Conservation (phyloP, 2,888 invertebrate genomes). For the Dynastes maya region DNA sequence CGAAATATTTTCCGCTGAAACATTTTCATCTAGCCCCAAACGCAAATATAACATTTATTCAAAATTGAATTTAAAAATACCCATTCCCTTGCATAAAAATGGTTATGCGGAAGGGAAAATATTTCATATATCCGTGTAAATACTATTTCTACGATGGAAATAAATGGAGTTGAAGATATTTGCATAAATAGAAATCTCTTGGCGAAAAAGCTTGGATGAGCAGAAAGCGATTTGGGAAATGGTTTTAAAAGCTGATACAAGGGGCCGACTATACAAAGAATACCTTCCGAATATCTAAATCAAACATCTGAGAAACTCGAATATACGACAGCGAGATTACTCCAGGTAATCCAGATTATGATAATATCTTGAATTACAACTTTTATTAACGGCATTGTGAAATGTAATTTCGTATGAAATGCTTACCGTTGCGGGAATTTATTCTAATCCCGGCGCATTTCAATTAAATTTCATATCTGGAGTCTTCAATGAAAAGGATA, state of each 20-base stretch:
- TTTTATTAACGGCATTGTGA: slow-evolving; percentile 41
- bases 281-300: slow-evolving; percentile 18
- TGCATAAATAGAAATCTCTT: slow-evolving; percentile 10
- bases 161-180: slow-evolving; percentile 35
- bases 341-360: slow-evolving; percentile 43
- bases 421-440: slow-evolving; percentile 7
- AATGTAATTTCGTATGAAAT: slow-evolving; percentile 30
- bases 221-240: slow-evolving; percentile 13
- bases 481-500: slow-evolving; percentile 20
- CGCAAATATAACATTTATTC: slow-evolving; percentile 37
- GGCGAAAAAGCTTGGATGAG: slow-evolving; percentile 5
- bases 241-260: slow-evolving; percentile 7
- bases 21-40: slow-evolving; percentile 1
- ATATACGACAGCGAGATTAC: slow-evolving; percentile 12
- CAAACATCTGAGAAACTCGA: slow-evolving; percentile 24
- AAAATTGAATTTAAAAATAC: slow-evolving; percentile 39
- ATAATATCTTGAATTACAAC: slow-evolving; percentile 44
- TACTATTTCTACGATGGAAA: slow-evolving; percentile 5
- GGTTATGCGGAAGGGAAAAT: slow-evolving; percentile 9
- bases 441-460: slow-evolving; percentile 31
- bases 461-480: slow-evolving; percentile 34
- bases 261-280: not conserved
- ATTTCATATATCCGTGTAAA: slow-evolving; percentile 22
- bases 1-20: not conserved
- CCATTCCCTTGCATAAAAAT: slow-evolving; percentile 21